Evolutionary conservation across 1,140 invertebrate genomes (phyloP), one percentile per base, ranked within the genome.

Genomic region (Drosophila equinoxialis): DNA sequence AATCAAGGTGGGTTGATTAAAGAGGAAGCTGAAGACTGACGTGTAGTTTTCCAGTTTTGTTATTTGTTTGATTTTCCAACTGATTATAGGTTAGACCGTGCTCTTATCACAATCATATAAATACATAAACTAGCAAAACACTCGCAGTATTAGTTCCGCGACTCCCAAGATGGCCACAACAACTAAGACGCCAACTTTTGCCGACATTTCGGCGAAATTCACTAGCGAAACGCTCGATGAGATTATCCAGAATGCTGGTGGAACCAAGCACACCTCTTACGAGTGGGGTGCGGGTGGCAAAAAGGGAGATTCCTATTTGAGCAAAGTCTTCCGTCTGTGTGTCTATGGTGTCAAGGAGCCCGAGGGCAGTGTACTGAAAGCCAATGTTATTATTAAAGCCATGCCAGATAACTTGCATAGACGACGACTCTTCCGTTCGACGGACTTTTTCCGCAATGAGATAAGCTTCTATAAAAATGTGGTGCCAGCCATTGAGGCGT

Each of bases 361-460:
- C 73, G 90, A 64, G 74, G 86, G 79, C 81, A 68, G 70, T 33
- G 39, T 58, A 2, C 33, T 90, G n/a, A 72, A 82, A 55, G 73
- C 90, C 11, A 81, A 74, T 54, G 68, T 95, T 1, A 93, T 96
- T 6, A 92, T 95, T 0, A 96, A 96, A 85, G 93, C 93, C 6
- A 93, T 96, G 65, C 95, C 95, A 0, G 93, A 93, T 60, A 95
- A 94, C 74, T 61, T 94, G 3, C 94, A 93, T 3, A 90, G 95
- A 17, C 93, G 94, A 10, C 94, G 94, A 33, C 94, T 95, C 0
- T 96, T 94, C 73, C 93, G 94, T 57, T 95, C 94, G 23, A 71
- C 91, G n/a, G 95, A 95, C 35, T 96, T 96, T 78, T 96, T 96
- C 71, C 87, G 91, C 62, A 96, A 95, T 78, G 95, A 96, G 92